Conservation (phyloP, 1,140 invertebrate genomes). For the Anastrepha obliqua region DNA sequence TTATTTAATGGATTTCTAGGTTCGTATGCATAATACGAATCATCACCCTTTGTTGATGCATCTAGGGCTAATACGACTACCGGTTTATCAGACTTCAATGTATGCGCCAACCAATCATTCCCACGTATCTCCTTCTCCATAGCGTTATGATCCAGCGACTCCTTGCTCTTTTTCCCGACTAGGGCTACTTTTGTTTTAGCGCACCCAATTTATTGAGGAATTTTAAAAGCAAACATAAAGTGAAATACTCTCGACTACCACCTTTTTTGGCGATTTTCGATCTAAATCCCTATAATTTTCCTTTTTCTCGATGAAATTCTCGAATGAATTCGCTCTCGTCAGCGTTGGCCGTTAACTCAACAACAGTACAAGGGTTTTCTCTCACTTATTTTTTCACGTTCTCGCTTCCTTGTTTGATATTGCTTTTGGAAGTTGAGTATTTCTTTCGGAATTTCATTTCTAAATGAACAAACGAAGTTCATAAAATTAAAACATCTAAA, state of each 20-base stretch:
- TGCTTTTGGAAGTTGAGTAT: constrained; percentile 84
- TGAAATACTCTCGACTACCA: constrained; percentile 81
- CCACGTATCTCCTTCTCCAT: constrained; percentile 76
- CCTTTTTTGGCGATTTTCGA: constrained; percentile 83
- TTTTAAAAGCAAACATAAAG: constrained; percentile 85
- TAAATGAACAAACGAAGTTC: constrained; percentile 72
- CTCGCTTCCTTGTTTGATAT: constrained; percentile 78
- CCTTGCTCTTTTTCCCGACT: constrained; percentile 63
- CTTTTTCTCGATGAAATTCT: constrained; percentile 84
- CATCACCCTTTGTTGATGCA: constrained; percentile 93
- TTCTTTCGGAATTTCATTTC: constrained; percentile 86
- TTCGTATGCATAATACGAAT: constrained; percentile 98
- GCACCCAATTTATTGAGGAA: constrained; percentile 87
- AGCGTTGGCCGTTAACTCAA: constrained; percentile 26
- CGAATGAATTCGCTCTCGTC: constrained; percentile 79
- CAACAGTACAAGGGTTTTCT: constrained; percentile 63
- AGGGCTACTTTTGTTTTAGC: constrained; percentile 78
- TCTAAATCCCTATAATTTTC: too few relatives aligned
- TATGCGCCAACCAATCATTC: constrained; percentile 84
- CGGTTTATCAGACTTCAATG: constrained; percentile 85
- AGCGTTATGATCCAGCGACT: constrained; percentile 59
- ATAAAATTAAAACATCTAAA: background rate
- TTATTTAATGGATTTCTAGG: constrained; percentile 96
- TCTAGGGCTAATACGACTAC: constrained; percentile 90
- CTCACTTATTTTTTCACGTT: constrained; percentile 74